Conservation (phyloP, 2,888 invertebrate genomes). For the Thelaira solivaga region DNA sequence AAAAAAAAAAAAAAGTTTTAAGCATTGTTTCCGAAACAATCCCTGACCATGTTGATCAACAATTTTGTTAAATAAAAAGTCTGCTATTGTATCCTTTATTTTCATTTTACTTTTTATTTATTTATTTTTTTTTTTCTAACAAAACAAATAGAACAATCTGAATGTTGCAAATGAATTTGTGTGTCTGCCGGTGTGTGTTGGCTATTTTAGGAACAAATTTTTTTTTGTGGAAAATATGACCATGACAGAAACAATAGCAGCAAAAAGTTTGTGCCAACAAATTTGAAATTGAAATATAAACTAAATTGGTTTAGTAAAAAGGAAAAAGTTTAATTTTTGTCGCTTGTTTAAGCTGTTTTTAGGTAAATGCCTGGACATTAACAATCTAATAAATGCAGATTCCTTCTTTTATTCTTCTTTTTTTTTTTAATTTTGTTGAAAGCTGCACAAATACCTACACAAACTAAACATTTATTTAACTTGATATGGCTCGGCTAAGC, state of each 20-base stretch:
- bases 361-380: slow-evolving; percentile 13
- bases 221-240: background rate
- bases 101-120: too few relatives aligned
- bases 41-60: slow-evolving; percentile 1
- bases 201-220: background rate
- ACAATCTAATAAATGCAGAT: slow-evolving; percentile 14
- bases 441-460: too few relatives aligned
- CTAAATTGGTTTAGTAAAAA: too few relatives aligned
- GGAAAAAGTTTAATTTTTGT: slow-evolving; percentile 14
- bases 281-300: slow-evolving; percentile 38
- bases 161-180: too few relatives aligned
- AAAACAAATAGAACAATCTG: background rate
- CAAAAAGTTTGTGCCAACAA: slow-evolving; percentile 35
- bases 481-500: too few relatives aligned
- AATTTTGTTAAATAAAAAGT: background rate
- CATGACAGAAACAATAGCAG: slow-evolving; percentile 6
- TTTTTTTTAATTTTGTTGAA: background rate
- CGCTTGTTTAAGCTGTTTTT: background rate
- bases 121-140: too few relatives aligned
- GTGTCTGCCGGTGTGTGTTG: too few relatives aligned
- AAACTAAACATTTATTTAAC: too few relatives aligned
- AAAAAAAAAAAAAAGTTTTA: too few relatives aligned
- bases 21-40: slow-evolving; percentile 8
- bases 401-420: background rate
- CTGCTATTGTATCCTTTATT: background rate